Conservation (phyloP, 2,113 vertebrate genomes). For the Electrona antarctica region DNA sequence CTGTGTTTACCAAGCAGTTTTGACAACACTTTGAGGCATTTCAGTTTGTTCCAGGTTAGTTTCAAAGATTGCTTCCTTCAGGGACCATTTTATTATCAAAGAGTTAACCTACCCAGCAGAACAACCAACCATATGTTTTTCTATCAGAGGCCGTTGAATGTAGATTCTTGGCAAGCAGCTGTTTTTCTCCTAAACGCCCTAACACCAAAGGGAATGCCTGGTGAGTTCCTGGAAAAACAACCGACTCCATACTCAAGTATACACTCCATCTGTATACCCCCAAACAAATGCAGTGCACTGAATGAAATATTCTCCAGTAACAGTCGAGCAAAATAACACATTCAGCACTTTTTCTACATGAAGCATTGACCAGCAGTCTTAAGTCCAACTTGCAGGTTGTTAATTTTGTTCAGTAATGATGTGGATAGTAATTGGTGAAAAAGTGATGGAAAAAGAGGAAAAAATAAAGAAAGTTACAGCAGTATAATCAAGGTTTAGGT, state of each 20-base stretch:
- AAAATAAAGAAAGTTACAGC: no score
- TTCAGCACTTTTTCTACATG: slow-evolving; percentile 15
- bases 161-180: not conserved
- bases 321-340: not conserved
- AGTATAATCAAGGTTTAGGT: no score
- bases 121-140: slow-evolving; percentile 5
- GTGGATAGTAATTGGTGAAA: no score
- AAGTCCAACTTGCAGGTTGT: no score
- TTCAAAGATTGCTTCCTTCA: not conserved
- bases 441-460: no score
- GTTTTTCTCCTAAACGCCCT: slow-evolving; percentile 9
- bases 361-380: slow-evolving; percentile 3
- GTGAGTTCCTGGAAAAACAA: not conserved
- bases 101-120: no score
- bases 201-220: not conserved
- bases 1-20: no score
- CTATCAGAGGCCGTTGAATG: slow-evolving; percentile 23
- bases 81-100: no score
- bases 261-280: not conserved
- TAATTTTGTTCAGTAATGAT: no score
- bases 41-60: no score
- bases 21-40: no score
- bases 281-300: not conserved
- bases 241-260: not conserved
- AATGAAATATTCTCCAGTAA: not conserved